These are phyloP conservation scores for Zonitis immaculata DNA, from an alignment of 2,888 invertebrate genomes.

Conservation along the genomic window DNA sequence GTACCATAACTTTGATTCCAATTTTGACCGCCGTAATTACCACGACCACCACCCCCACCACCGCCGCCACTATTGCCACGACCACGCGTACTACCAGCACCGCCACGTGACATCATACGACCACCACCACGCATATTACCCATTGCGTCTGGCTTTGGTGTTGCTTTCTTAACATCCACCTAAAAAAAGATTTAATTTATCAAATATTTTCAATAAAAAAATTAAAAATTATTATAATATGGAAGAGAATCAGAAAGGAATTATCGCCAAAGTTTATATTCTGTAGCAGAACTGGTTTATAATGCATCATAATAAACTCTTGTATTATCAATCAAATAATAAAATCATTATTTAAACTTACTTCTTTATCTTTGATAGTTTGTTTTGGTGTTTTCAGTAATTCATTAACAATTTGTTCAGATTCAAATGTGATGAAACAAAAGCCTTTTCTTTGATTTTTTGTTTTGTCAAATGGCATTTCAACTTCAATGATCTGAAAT, in stretches of 20 bases:
- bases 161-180: slow-evolving; percentile 94
- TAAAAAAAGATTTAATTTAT: slow-evolving; percentile 33
- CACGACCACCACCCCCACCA: slow-evolving; percentile 67
- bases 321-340: neutral
- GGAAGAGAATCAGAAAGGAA: slow-evolving; percentile 2
- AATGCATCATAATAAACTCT: neutral
- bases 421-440: slow-evolving; percentile 97
- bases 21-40: slow-evolving; percentile 61
- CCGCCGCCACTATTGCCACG: slow-evolving; percentile 64
- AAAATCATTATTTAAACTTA: slow-evolving; percentile 42
- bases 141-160: slow-evolving; percentile 80
- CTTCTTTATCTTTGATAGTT: slow-evolving; percentile 89
- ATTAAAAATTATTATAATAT: too few relatives aligned
- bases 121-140: slow-evolving; percentile 52
- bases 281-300: slow-evolving; percentile 33
- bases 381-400: slow-evolving; percentile 89
- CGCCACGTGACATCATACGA: slow-evolving; percentile 49
- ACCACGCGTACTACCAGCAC: slow-evolving; percentile 62
- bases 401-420: slow-evolving; percentile 90
- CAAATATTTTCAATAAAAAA: too few relatives aligned
- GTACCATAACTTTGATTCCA: slow-evolving; percentile 56
- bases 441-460: slow-evolving; percentile 96
- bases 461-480: slow-evolving; percentile 95
- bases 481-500: slow-evolving; percentile 85
- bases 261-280: slow-evolving; percentile 21